Base-by-base conservation (phyloP, 2,797 vertebrate species). In the Syncerus caffer region DNA sequence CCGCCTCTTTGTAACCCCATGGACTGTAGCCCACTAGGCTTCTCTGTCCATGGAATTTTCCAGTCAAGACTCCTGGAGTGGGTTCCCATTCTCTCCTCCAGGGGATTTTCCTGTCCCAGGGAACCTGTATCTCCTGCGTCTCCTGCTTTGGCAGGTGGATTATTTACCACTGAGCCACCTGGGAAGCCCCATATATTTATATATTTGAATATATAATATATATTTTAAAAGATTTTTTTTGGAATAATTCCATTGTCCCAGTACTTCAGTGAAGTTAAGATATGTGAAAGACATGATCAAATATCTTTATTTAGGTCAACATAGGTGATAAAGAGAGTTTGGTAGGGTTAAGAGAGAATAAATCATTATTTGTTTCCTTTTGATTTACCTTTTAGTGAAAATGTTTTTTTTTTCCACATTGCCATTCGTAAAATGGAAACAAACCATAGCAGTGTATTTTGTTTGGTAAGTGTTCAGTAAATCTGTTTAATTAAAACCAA, bases 291-390 rank as follows among this genome's bases (percentile, higher is more conserved):
- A 95, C 12, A 16, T 85, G 9, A 58, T 79, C 71, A 96, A 74
- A 85, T 93, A 15, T 16, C n/a, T 93, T 93, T 90, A 50, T 90
- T 38, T 87, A 90, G 25, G 78, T 93, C 51, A 86, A 45, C 14
- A 60, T n/a, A 95, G 13, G 10, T 64, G 27, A 93, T 64, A 55
- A 94, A 95, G 94, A 95, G 62, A 91, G 16, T 93, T 90, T 84
- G 67, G 50, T 89, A 47, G 29, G 55, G 80, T 85, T 21, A 64
- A 84, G 85, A 89, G 76, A 93, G 10, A 42, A n/a, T 76, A 51
- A 58, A 27, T 87, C n/a, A 27, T 79, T 91, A 74, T 58, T 84
- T 88, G 23, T 85, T 96, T 80, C 19, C 2, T 90, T 95, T 96
- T 34, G 31, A 89, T 88, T 85, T 29, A 2, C 42, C 8, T 80